Conservation (phyloP, 2,113 vertebrate genomes). For the Ptychochromis oligacanthus region DNA sequence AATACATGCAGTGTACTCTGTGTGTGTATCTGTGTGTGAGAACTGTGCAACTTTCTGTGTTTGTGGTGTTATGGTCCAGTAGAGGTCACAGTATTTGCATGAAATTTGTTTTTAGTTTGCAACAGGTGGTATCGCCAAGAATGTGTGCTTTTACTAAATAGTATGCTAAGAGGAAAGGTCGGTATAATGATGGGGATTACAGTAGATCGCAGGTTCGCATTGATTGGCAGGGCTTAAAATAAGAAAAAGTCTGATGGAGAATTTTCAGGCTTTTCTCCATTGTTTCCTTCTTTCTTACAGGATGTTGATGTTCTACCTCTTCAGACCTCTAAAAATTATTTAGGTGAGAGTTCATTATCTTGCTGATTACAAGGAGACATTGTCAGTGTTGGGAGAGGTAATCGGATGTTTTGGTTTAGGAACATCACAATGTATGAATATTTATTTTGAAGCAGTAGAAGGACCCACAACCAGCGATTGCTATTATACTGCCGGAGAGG, state of each 20-base stretch:
- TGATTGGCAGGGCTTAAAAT: background rate
- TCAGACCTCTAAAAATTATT: background rate
- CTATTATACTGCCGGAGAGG: too few relatives aligned
- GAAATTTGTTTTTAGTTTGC: background rate
- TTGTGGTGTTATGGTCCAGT: background rate
- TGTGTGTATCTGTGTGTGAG: background rate
- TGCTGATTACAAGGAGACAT: background rate
- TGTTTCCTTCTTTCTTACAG: too few relatives aligned
- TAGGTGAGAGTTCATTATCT: background rate
- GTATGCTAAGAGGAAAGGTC: background rate
- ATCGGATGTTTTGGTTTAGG: background rate
- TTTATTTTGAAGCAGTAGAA: too few relatives aligned
- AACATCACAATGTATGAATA: too few relatives aligned
- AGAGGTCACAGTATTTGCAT: conserved; percentile 25
- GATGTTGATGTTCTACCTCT: background rate
- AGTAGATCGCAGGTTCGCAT: background rate
- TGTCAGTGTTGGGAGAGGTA: background rate
- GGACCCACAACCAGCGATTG: too few relatives aligned
- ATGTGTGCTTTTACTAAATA: background rate
- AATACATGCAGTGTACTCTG: background rate
- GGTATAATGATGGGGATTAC: too few relatives aligned
- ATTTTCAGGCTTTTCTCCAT: background rate
- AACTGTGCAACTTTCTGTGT: background rate
- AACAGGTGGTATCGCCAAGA: background rate
- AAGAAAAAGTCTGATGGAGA: background rate